Conservation (phyloP, 2,888 invertebrate genomes). For the Coecobrya sp. region DNA sequence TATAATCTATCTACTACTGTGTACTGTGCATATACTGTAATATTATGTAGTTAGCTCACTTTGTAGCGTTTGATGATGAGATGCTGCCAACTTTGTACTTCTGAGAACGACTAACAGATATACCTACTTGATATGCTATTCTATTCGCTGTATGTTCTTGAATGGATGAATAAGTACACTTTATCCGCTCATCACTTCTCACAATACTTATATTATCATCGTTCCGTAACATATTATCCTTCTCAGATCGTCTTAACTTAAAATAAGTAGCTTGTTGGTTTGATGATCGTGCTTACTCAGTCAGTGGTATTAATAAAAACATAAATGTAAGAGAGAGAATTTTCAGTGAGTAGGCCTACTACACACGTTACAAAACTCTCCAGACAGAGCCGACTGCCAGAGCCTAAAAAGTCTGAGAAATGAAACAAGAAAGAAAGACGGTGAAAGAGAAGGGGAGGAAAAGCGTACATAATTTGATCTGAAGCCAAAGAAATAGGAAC, state of each 20-base stretch:
- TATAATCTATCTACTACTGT: not conserved
- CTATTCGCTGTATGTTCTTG: not conserved
- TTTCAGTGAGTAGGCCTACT: not conserved
- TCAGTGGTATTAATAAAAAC: conserved; percentile 12
- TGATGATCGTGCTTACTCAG: not conserved
- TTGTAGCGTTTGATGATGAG: not conserved
- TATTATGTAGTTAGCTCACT: not conserved
- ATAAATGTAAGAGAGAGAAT: conserved; percentile 11
- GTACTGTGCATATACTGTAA: not conserved
- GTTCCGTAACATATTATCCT: conserved; percentile 21
- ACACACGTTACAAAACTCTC: not conserved
- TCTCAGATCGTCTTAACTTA: conserved; percentile 10
- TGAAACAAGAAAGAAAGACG: not conserved
- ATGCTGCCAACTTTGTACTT: not conserved
- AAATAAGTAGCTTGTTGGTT: not conserved
- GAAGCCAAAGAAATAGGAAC: conserved; percentile 58
- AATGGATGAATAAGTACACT: not conserved
- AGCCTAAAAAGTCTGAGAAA: not conserved
- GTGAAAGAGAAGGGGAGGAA: conserved; percentile 2
- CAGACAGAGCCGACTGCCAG: not conserved
- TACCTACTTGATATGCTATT: not conserved
- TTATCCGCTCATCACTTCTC: not conserved
- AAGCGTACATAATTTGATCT: conserved; percentile 67
- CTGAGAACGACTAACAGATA: not conserved
- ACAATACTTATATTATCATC: conserved; percentile 8